Evolutionary conservation across 2,113 vertebrate species (phyloP).

Genomic region (Nematolebias whitei): DNA sequence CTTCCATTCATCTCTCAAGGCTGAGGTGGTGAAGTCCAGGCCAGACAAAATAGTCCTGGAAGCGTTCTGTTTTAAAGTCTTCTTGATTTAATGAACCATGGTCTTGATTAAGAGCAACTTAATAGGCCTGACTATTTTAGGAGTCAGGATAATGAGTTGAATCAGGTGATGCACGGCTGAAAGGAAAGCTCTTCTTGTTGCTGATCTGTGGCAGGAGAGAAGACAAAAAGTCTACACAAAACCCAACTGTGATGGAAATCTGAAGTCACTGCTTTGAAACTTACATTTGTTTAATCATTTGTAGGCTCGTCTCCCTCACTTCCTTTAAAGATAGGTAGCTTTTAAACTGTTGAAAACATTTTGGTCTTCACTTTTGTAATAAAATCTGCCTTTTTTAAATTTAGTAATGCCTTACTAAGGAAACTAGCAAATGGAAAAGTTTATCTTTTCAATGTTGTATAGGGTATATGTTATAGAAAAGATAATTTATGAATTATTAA

Average conservation of each 20-base stretch:
- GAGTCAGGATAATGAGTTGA: constrained; percentile 70
- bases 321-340: not conserved
- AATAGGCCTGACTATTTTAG: constrained; percentile 71
- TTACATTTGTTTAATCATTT: not conserved
- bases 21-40: constrained; percentile 20
- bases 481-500: too few species aligned
- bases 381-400: too few species aligned
- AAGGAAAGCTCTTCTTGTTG: constrained; percentile 47
- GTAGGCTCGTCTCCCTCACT: not conserved
- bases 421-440: too few species aligned
- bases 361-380: too few species aligned
- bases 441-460: too few species aligned
- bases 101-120: constrained; percentile 71
- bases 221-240: not conserved
- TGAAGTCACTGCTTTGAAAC: not conserved
- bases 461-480: too few species aligned
- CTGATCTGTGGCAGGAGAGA: constrained; percentile 2
- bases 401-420: too few species aligned
- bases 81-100: constrained; percentile 63
- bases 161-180: constrained; percentile 62
- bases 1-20: not conserved
- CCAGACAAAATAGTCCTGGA: constrained; percentile 29
- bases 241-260: not conserved
- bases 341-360: too few species aligned
- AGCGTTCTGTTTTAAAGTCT: constrained; percentile 44